These are phyloP conservation scores for Cephus cinctus DNA, from an alignment of 1,140 invertebrate species.

Conservation along the genomic window DNA sequence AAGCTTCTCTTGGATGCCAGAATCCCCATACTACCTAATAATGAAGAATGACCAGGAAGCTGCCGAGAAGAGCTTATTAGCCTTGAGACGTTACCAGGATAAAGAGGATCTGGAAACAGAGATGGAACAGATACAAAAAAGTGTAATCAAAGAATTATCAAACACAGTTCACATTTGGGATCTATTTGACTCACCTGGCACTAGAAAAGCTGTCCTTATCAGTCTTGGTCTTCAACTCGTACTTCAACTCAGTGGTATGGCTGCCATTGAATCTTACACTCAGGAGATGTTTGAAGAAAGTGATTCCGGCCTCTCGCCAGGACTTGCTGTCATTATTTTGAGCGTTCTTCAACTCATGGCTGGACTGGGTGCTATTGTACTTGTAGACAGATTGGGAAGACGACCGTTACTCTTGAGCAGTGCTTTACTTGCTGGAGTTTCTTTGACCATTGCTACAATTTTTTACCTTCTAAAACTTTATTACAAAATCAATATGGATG, in stretches of 20 bases:
- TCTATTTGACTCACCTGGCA: constrained; percentile 47
- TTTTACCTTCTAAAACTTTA: constrained; percentile 58
- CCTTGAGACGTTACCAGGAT: constrained; percentile 42
- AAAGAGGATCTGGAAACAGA: constrained; percentile 38
- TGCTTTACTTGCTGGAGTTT: constrained; percentile 54
- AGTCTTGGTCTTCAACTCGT: constrained; percentile 61
- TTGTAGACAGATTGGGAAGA: constrained; percentile 62
- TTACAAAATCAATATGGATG: constrained; percentile 36
- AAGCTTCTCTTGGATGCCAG: constrained; percentile 70
- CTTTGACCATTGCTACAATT: constrained; percentile 39
- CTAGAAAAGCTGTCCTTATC: constrained; percentile 52
- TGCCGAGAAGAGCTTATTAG: constrained; percentile 49
- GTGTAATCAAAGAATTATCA: constrained; percentile 37
- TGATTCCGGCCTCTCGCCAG: constrained; percentile 53
- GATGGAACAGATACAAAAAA: constrained; percentile 44
- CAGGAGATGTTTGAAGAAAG: constrained; percentile 62
- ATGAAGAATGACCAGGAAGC: constrained; percentile 37
- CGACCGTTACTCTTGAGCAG: constrained; percentile 59
- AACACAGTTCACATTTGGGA: constrained; percentile 45
- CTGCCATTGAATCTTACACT: constrained; percentile 71
- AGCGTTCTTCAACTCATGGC: constrained; percentile 67
- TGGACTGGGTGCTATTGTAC: constrained; percentile 54
- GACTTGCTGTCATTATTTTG: constrained; percentile 59
- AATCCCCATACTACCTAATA: constrained; percentile 60
- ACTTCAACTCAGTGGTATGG: constrained; percentile 66